Percentiles rank a stretch among this genome's conserved stretches.
phyloP scores from a whole-genome alignment of 2,797 vertebrate species.

The Toxotes lorentzi region DNA sequence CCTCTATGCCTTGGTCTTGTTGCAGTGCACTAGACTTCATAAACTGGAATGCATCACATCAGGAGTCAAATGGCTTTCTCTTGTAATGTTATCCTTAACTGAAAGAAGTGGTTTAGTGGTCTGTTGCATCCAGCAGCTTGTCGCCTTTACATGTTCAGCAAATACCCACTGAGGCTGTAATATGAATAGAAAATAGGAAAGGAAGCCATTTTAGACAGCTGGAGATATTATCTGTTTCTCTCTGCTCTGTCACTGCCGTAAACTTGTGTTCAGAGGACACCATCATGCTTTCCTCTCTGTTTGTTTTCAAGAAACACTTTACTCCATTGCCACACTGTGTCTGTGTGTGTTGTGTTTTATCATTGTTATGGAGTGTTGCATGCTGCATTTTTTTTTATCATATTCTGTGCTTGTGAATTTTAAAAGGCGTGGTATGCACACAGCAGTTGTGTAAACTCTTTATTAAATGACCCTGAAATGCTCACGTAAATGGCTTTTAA shows the following conservation, averaged over 20 bases:
- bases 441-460: conserved; percentile 21
- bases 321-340: conserved; percentile 14
- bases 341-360: conserved; percentile 41
- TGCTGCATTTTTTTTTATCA: conserved; percentile 47
- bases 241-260: conserved; percentile 14
- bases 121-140: conserved; percentile 38
- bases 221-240: background rate
- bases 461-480: conserved; percentile 42
- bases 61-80: conserved; percentile 18
- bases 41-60: conserved; percentile 27
- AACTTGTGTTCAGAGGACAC: conserved; percentile 16
- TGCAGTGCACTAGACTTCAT: conserved; percentile 34
- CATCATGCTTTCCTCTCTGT: conserved; percentile 22
- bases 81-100: conserved; percentile 21
- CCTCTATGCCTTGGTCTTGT: conserved; percentile 22
- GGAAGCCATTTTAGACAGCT: conserved; percentile 36
- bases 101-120: conserved; percentile 41
- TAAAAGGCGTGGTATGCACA: conserved; percentile 28
- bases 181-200: conserved; percentile 12
- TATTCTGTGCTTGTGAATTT: conserved; percentile 54
- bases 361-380: conserved; percentile 50
- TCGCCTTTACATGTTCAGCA: conserved; percentile 23
- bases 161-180: background rate
- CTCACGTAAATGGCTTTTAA: conserved; percentile 64
- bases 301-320: conserved; percentile 16